Evolutionary conservation across 2,797 vertebrate species (phyloP).

Genomic region (Paguma larvata): DNA sequence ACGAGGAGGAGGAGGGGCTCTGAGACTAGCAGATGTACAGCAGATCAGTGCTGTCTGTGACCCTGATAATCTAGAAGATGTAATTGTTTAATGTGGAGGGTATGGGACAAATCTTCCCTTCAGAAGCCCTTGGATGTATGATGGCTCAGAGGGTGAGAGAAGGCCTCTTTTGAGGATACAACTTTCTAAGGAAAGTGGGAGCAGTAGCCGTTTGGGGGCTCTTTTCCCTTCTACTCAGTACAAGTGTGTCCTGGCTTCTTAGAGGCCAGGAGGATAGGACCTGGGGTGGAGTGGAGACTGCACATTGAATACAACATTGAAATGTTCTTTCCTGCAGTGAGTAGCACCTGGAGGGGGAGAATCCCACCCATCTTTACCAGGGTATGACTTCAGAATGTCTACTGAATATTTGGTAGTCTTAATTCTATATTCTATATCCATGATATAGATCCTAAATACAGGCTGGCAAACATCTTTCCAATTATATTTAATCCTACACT

Average conservation of each 20-base stretch:
- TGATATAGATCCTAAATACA: neutral
- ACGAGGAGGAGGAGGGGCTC: neutral
- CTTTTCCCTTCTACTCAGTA: neutral
- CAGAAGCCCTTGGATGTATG: neutral
- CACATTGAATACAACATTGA: neutral
- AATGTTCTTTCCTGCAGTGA: neutral
- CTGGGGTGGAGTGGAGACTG: neutral
- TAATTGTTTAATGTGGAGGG: neutral
- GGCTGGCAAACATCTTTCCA: neutral
- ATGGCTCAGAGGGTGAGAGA: neutral
- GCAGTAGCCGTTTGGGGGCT: neutral
- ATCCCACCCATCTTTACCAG: neutral
- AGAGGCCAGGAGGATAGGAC: fast-evolving
- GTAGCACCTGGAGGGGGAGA: neutral
- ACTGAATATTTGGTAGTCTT: neutral
- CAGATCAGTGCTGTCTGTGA: neutral
- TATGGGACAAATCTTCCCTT: neutral
- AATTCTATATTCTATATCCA: neutral
- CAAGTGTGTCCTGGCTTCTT: neutral
- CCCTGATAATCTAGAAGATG: neutral
- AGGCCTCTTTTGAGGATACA: neutral
- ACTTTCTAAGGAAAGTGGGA: neutral
- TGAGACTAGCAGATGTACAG: neutral
- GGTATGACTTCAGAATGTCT: neutral
- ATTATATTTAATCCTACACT: neutral